These are phyloP conservation scores for Stenodema calcarata DNA, from an alignment of 2,888 invertebrate species.

Conservation along the genomic window DNA sequence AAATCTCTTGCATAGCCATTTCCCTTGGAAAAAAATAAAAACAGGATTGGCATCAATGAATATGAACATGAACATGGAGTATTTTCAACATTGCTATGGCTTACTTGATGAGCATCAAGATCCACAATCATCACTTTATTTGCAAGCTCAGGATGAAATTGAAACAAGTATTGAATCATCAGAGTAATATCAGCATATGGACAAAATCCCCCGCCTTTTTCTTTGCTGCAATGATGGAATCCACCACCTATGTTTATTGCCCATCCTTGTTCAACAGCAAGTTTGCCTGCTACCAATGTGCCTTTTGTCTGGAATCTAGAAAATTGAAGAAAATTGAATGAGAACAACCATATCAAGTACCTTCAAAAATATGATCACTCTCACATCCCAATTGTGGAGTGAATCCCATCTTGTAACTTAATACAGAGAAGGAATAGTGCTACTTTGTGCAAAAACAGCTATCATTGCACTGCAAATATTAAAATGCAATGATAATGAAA, in stretches of 20 bases:
- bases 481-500: no score
- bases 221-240: slow-evolving; percentile 85
- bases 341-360: no score
- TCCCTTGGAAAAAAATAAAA: slow-evolving; percentile 67
- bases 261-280: slow-evolving; percentile 85
- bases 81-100: not conserved
- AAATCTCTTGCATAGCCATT: slow-evolving; percentile 89
- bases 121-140: slow-evolving; percentile 85
- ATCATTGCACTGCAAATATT: no score
- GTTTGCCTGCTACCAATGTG: slow-evolving; percentile 79
- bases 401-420: no score
- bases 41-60: not conserved
- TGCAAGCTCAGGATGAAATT: slow-evolving; percentile 64
- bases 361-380: no score
- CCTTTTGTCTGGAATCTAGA: slow-evolving; percentile 77
- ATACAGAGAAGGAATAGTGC: no score
- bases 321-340: not conserved
- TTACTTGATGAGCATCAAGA: slow-evolving; percentile 88
- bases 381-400: no score
- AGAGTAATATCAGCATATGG: slow-evolving; percentile 89
- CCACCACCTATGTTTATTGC: slow-evolving; percentile 91
- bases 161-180: slow-evolving; percentile 73
- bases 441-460: no score
- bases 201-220: slow-evolving; percentile 85
- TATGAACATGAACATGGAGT: slow-evolving; percentile 51